Percentiles rank a stretch among this genome's conserved stretches.
phyloP scores from a whole-genome alignment of 2,797 vertebrate species.

The Poeciliopsis paucimaculata region DNA sequence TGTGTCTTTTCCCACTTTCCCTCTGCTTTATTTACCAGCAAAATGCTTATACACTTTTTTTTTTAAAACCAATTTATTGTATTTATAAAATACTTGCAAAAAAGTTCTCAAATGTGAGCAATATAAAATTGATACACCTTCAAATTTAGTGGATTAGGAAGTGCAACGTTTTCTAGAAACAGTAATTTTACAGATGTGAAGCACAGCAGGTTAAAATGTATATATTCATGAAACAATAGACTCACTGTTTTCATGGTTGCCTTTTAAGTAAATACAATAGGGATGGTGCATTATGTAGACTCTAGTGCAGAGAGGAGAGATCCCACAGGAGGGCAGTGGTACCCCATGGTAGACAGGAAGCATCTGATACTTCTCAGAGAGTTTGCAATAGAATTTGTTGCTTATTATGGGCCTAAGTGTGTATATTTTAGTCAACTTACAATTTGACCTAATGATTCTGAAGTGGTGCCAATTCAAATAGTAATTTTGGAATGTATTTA shows the following conservation, averaged over 20 bases:
- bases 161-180: neutral
- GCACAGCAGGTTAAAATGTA: neutral
- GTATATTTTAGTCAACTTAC: constrained; percentile 16
- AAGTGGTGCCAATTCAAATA: constrained; percentile 1
- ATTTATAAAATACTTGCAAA: neutral
- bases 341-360: constrained; percentile 36
- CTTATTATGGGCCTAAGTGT: neutral
- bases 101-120: neutral
- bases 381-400: neutral
- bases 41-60: neutral
- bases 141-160: neutral
- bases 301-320: neutral
- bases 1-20: neutral
- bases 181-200: neutral
- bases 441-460: neutral
- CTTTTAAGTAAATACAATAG: constrained; percentile 18
- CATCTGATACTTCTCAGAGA: neutral
- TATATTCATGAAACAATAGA: constrained; percentile 2
- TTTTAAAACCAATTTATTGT: neutral
- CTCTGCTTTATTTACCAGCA: neutral
- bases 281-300: neutral
- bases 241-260: neutral
- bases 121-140: neutral
- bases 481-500: neutral
- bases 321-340: constrained; percentile 72